Conservation (phyloP, 1,140 invertebrate species). For the Leptinotarsa lineolata region DNA sequence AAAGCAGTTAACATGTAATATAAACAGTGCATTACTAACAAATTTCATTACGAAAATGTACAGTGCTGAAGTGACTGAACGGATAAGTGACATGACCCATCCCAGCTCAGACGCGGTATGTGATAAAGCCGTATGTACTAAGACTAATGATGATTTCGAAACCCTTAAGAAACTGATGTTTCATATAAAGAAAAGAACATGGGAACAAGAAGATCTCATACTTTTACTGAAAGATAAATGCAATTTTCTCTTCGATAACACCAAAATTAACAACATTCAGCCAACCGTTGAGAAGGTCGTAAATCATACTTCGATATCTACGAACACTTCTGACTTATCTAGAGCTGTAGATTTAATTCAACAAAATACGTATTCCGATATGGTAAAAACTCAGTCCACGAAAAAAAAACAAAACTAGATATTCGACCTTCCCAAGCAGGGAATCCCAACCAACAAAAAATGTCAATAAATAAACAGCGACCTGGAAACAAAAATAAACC, state of each 20-base stretch:
- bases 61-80: too few relatives aligned
- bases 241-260: neutral
- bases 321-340: neutral
- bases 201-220: neutral
- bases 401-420: too few relatives aligned
- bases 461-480: neutral
- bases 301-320: too few relatives aligned
- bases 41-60: too few relatives aligned
- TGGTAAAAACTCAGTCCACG: too few relatives aligned
- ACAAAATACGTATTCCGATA: too few relatives aligned
- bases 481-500: neutral
- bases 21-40: too few relatives aligned
- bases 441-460: neutral
- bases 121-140: neutral
- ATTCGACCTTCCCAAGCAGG: too few relatives aligned
- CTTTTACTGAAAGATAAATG: constrained; percentile 2
- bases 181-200: neutral
- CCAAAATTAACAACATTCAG: neutral
- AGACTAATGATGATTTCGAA: neutral
- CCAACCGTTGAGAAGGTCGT: too few relatives aligned
- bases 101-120: neutral
- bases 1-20: too few relatives aligned
- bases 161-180: neutral
- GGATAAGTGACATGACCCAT: too few relatives aligned
- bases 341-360: too few relatives aligned